phyloP scores from a whole-genome alignment of 2,797 vertebrate genomes.

The Phaenicophaeus curvirostris region DNA sequence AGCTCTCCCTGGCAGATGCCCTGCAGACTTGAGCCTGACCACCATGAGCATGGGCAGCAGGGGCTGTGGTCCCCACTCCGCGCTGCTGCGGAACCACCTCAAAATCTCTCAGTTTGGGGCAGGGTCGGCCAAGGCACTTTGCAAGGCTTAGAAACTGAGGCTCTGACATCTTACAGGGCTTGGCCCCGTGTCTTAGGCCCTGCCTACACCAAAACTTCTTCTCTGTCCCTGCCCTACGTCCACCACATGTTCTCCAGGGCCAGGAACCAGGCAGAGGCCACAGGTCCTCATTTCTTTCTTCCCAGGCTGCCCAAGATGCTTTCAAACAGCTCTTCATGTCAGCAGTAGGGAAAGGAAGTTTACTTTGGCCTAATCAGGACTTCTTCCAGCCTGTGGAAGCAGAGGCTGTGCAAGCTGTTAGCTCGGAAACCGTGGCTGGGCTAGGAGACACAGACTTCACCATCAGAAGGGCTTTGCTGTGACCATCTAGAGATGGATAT shows the following conservation, averaged over 20 bases:
- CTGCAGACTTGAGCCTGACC: not conserved
- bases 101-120: not conserved
- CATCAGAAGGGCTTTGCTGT: not conserved
- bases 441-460: not conserved
- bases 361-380: not conserved
- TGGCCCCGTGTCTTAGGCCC: not conserved
- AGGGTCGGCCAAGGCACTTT: not conserved
- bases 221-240: not conserved
- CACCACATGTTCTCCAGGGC: not conserved
- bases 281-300: not conserved
- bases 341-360: not conserved
- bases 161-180: not conserved
- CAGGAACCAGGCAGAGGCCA: not conserved
- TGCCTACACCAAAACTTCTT: not conserved
- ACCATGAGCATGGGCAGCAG: not conserved
- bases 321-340: not conserved
- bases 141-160: not conserved
- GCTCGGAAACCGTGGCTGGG: not conserved
- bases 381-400: not conserved
- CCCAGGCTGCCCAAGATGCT: not conserved
- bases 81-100: not conserved
- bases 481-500: not conserved
- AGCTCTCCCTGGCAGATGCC: not conserved
- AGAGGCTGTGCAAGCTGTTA: not conserved
- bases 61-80: not conserved